Evolutionary conservation across 2,888 invertebrate genomes (phyloP), one percentile per base, ranked within the genome.

Genomic region (Morpho helenor): DNA sequence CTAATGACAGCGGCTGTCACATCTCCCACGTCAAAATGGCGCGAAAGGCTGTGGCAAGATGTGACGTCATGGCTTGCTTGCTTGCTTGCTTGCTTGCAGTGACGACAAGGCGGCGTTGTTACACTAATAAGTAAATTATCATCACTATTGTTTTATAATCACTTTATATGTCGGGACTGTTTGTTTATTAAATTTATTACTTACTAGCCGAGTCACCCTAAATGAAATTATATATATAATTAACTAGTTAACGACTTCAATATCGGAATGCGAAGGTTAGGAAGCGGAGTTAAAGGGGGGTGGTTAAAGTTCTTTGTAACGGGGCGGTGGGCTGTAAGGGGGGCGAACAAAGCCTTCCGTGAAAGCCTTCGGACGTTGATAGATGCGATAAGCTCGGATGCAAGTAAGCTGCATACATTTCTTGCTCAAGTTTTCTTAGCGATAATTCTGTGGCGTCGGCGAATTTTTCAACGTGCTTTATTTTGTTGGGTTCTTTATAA

Each of bases 351-450:
- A 83, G 82, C 84, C 85, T 81, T 84, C 87, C 83, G 78, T 85
- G 86, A 85, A 86, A 86, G 87, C 86, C 87, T 86, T 84, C 84
- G 82, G 82, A 80, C 79, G 77, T 83, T 85, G 85, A 85, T 85
- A 82, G 85, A 88, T 88, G 87, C 87, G 88, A 87, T 87, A 88
- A 88, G 87, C 89, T 88, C 74, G 83, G 87, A 87, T 88, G 87
- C 88, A 88, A 87, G 87, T 82, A 83, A 87, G 84, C 86, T 87
- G 88, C 88, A 87, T 87, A 82, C 87, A 86, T 86, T 87, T 87
- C 87, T 86, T 84, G 81, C 79, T 76, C 74, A 77, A 82, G 75
- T 82, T 81, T 82, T 82, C 73, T 73, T 65, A 67, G 66, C 63
- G 72, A 73, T 80, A 77, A 79, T 82, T 76, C 74, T 72, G 55